A percentile compares a stretch with the other conserved stretches of the same genome.
Evolutionary conservation across 2,797 vertebrate genomes (phyloP).

Genomic region (Notoglanidium macrostoma): DNA sequence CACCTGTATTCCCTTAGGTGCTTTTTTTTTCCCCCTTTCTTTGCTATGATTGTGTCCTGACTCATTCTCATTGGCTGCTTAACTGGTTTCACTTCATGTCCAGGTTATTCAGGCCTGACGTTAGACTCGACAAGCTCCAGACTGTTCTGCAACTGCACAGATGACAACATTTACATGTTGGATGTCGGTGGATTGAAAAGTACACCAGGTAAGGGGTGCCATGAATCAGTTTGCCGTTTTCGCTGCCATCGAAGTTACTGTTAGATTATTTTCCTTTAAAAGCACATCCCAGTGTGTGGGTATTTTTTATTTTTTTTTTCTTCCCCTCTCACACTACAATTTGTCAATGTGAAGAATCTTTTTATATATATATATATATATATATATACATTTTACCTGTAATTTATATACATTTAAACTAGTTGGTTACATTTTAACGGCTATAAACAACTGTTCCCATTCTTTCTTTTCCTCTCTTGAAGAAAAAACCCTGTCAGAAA

Average conservation of each 20-base stretch:
- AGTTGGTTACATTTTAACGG: background rate
- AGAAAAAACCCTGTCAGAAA: background rate
- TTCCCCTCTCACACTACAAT: background rate
- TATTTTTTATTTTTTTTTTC: too few relatives aligned
- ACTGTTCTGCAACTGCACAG: conserved; percentile 92
- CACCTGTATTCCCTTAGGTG: background rate
- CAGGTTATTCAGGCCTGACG: conserved; percentile 92
- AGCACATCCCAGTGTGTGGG: background rate
- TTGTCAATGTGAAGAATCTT: background rate
- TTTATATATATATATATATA: too few relatives aligned
- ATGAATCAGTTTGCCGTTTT: too few relatives aligned
- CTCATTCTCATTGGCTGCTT: background rate
- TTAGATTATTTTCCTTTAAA: background rate
- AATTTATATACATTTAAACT: too few relatives aligned
- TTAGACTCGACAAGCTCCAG: conserved; percentile 86
- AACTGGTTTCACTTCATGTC: background rate
- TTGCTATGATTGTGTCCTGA: too few relatives aligned
- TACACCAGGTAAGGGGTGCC: conserved; percentile 78
- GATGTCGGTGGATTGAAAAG: conserved; percentile 83
- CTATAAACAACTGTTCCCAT: background rate
- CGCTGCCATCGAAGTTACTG: background rate
- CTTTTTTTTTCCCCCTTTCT: too few relatives aligned
- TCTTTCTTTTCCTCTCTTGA: background rate
- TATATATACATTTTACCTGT: background rate
- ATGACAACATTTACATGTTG: conserved; percentile 96